Evolutionary conservation across 1,140 invertebrate genomes (phyloP).

Genomic region (Amyelois transitella): DNA sequence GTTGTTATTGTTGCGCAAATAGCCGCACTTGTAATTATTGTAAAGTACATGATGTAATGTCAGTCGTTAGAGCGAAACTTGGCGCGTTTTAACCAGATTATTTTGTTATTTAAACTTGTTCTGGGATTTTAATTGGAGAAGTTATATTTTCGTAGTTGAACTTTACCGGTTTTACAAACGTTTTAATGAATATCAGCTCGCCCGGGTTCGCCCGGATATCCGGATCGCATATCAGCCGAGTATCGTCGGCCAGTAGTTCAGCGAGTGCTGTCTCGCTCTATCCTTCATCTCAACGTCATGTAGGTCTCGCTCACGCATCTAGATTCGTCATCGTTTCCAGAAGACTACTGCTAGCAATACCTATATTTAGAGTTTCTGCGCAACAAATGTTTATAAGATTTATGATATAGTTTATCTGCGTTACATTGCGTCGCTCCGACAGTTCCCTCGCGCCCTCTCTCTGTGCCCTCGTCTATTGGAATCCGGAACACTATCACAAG

Average conservation of each 20-base stretch:
- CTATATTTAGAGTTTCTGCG: not conserved
- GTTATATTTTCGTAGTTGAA: constrained; percentile 54
- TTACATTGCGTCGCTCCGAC: not conserved
- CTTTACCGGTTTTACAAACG: constrained; percentile 38
- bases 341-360: constrained; percentile 12
- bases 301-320: constrained; percentile 7
- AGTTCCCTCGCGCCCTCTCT: not conserved
- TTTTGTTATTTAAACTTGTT: constrained; percentile 42
- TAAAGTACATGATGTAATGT: not conserved
- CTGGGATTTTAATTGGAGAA: constrained; percentile 33
- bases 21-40: not conserved
- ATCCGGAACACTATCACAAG: too few species aligned
- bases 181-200: constrained; percentile 16
- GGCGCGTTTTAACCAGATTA: constrained; percentile 50
- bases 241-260: constrained; percentile 15
- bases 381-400: constrained; percentile 9
- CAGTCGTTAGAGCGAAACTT: not conserved
- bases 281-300: constrained; percentile 8
- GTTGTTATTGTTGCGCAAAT: not conserved
- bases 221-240: constrained; percentile 39
- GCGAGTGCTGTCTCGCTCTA: not conserved
- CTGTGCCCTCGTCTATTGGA: not conserved
- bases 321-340: not conserved
- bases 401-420: constrained; percentile 8
- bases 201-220: constrained; percentile 18